These are phyloP conservation scores for Choloepus didactylus DNA, from an alignment of 2,797 vertebrate genomes.

Conservation along the genomic window DNA sequence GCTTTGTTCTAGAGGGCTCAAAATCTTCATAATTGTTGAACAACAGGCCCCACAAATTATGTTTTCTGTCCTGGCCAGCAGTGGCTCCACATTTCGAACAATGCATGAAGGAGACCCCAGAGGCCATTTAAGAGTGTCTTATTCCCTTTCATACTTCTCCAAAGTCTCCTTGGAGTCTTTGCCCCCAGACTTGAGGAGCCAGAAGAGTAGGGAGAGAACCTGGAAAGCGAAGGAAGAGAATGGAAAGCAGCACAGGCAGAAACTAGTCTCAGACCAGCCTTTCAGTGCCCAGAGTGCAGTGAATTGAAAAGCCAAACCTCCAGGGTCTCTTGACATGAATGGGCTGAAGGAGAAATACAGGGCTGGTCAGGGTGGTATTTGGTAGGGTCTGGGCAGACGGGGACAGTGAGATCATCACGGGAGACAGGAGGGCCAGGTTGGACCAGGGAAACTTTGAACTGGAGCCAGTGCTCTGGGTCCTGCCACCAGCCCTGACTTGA, in stretches of 20 bases:
- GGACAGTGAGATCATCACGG: neutral
- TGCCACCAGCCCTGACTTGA: neutral
- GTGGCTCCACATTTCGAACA: neutral
- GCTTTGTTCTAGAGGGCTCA: neutral
- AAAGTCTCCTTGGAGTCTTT: neutral
- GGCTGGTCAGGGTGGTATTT: neutral
- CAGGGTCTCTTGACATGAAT: neutral
- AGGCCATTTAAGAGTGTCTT: neutral
- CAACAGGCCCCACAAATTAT: neutral
- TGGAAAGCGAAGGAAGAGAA: neutral
- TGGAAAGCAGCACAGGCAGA: neutral
- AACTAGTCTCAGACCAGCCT: neutral
- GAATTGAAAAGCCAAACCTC: neutral
- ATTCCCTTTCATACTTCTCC: neutral
- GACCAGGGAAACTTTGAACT: neutral
- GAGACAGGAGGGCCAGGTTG: neutral
- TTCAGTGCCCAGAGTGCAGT: neutral
- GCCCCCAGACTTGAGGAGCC: neutral
- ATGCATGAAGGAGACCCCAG: neutral
- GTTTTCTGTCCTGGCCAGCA: neutral
- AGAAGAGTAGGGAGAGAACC: neutral
- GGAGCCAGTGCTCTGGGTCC: neutral
- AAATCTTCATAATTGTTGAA: neutral
- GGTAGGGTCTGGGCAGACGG: neutral
- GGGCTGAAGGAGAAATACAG: neutral